Evolutionary conservation across 2,797 vertebrate species (phyloP).

Genomic region (Percopsis omiscomaycus): DNA sequence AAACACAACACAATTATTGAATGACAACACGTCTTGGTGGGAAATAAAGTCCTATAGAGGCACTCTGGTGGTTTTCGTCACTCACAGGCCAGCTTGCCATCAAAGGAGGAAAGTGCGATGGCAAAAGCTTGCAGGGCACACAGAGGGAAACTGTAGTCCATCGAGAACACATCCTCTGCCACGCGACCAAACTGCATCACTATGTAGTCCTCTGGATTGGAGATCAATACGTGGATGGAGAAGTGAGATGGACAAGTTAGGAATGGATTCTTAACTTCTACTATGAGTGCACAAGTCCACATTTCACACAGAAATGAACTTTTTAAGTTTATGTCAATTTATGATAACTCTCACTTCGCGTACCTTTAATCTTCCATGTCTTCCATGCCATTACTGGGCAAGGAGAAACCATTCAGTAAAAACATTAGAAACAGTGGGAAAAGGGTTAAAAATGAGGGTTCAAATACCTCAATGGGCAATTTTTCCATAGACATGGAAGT

Average conservation of each 20-base stretch:
- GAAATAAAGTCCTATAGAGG: too few relatives aligned
- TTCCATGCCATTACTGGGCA: too few relatives aligned
- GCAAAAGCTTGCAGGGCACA: constrained; percentile 90
- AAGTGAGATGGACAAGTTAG: background rate
- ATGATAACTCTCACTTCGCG: background rate
- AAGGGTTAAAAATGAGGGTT: too few relatives aligned
- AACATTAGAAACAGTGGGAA: too few relatives aligned
- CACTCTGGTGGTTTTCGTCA: constrained; percentile 51
- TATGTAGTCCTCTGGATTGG: constrained; percentile 74
- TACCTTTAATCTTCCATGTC: too few relatives aligned
- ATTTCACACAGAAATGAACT: background rate
- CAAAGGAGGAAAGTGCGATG: constrained; percentile 88
- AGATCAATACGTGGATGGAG: background rate
- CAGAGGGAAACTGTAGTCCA: constrained; percentile 88
- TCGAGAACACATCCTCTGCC: constrained; percentile 84
- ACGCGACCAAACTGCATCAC: constrained; percentile 89
- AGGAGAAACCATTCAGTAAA: too few relatives aligned
- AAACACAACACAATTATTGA: background rate
- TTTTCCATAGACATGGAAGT: too few relatives aligned
- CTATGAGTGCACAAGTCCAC: background rate
- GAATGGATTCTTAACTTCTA: background rate
- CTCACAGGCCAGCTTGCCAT: constrained; percentile 89
- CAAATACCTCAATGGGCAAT: too few relatives aligned
- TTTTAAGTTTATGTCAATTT: background rate
- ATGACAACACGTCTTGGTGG: too few relatives aligned